Conservation (phyloP, 2,888 invertebrate genomes). For the Ischnus inquisitorius region DNA sequence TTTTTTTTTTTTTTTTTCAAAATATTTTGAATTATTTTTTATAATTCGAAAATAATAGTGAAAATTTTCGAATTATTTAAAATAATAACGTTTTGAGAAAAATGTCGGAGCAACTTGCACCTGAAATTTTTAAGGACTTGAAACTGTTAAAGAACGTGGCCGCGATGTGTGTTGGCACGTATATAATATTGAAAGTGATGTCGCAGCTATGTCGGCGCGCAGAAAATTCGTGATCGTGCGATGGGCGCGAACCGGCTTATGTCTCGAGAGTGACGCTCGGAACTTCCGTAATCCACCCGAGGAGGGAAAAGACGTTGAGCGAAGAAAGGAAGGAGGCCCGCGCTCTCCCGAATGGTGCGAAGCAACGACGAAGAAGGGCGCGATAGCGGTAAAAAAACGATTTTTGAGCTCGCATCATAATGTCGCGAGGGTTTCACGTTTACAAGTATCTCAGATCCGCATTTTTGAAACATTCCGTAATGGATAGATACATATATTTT, state of each 20-base stretch:
- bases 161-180: not conserved
- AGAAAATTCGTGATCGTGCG: constrained; percentile 22
- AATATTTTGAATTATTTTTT: too few relatives aligned
- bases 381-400: constrained; percentile 15
- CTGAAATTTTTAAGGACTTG: not conserved
- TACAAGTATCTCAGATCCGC: not conserved
- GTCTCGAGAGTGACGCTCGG: constrained; percentile 25
- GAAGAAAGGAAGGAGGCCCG: not conserved
- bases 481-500: too few relatives aligned
- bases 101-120: not conserved
- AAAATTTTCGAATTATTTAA: not conserved
- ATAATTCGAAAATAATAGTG: not conserved
- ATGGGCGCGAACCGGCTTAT: constrained; percentile 17
- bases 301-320: constrained; percentile 23
- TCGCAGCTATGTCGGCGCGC: not conserved
- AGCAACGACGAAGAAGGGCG: not conserved
- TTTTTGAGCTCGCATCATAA: constrained; percentile 10
- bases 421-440: not conserved
- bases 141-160: not conserved
- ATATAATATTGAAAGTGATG: not conserved
- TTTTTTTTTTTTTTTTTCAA: too few relatives aligned
- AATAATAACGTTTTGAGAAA: not conserved
- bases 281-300: constrained; percentile 17
- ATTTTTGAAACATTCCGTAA: not conserved
- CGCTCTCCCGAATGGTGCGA: not conserved